phyloP scores from a whole-genome alignment of 2,797 vertebrate genomes.

The Amphiprion clarkii region DNA sequence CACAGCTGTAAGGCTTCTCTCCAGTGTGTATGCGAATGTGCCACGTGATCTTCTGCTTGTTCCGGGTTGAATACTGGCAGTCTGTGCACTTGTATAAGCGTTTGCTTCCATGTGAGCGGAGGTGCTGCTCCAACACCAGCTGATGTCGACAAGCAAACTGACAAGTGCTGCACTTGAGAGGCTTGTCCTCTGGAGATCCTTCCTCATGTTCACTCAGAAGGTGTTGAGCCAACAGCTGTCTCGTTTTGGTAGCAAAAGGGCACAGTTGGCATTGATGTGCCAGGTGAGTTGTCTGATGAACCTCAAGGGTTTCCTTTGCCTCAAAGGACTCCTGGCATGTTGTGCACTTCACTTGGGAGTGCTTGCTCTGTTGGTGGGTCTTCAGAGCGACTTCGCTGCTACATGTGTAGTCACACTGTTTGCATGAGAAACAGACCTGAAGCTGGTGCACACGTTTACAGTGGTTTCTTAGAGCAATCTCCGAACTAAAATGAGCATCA shows the following conservation, averaged over 20 bases:
- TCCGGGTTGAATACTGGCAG: slow-evolving; percentile 93
- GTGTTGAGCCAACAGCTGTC: slow-evolving; percentile 89
- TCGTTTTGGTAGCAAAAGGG: slow-evolving; percentile 89
- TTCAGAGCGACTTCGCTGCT: slow-evolving; percentile 84
- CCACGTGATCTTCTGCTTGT: slow-evolving; percentile 98
- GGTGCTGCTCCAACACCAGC: slow-evolving; percentile 94
- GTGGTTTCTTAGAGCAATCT: slow-evolving; percentile 93
- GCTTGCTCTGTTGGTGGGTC: slow-evolving; percentile 88
- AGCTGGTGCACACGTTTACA: slow-evolving; percentile 87
- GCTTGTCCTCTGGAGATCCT: slow-evolving; percentile 73
- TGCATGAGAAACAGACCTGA: slow-evolving; percentile 75
- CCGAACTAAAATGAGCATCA: slow-evolving; percentile 90
- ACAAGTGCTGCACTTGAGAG: slow-evolving; percentile 90
- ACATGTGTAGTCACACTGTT: slow-evolving; percentile 84
- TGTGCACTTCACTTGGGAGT: slow-evolving; percentile 84
- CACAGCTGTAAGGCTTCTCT: slow-evolving; percentile 96
- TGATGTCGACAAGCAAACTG: slow-evolving; percentile 91
- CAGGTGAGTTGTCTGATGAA: slow-evolving; percentile 87
- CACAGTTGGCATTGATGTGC: slow-evolving; percentile 90
- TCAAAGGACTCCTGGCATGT: slow-evolving; percentile 85
- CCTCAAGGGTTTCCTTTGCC: slow-evolving; percentile 82
- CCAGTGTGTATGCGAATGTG: slow-evolving; percentile 97
- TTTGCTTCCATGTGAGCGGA: slow-evolving; percentile 92
- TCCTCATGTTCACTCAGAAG: slow-evolving; percentile 90
- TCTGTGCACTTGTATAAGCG: slow-evolving; percentile 94